Percentiles rank a stretch among this genome's conserved stretches.
Conservation (phyloP, 2,888 invertebrate species). For the Morpho helenor region DNA sequence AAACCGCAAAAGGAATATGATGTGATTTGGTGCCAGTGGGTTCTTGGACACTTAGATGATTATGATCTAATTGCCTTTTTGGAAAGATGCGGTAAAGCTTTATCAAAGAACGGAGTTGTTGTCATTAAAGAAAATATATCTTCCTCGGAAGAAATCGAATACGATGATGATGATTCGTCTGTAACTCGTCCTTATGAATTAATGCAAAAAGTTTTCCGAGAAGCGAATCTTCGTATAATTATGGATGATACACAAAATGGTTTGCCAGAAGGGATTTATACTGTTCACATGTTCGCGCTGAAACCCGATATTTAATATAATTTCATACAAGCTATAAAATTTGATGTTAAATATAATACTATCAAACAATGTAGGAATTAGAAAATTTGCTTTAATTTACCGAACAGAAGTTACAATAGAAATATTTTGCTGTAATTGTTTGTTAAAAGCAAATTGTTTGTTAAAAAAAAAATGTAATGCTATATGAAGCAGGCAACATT, state of each 20-base stretch:
- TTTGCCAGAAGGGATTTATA: constrained; percentile 93
- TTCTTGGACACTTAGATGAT: constrained; percentile 92
- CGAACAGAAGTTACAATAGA: no score
- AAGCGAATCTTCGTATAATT: constrained; percentile 84
- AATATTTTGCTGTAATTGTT: no score
- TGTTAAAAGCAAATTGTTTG: no score
- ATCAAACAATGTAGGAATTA: no score
- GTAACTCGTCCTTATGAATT: constrained; percentile 87
- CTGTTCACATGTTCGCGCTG: constrained; percentile 92
- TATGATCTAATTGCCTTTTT: constrained; percentile 88
- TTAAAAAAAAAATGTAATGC: no score
- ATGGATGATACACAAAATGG: constrained; percentile 85
- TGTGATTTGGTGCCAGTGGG: constrained; percentile 98
- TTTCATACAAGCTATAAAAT: not conserved
- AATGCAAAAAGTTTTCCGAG: constrained; percentile 82
- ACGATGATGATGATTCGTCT: constrained; percentile 93
- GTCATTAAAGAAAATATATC: constrained; percentile 86
- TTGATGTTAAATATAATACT: no score
- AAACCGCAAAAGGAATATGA: constrained; percentile 90
- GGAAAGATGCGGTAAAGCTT: constrained; percentile 76
- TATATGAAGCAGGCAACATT: no score
- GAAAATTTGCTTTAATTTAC: no score
- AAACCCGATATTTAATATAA: constrained; percentile 47
- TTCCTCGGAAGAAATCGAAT: constrained; percentile 79
- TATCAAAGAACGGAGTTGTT: constrained; percentile 49